Evolutionary conservation across 2,113 vertebrate genomes (phyloP), one percentile per base, ranked within the genome.

Genomic region (Melozone crissalis): DNA sequence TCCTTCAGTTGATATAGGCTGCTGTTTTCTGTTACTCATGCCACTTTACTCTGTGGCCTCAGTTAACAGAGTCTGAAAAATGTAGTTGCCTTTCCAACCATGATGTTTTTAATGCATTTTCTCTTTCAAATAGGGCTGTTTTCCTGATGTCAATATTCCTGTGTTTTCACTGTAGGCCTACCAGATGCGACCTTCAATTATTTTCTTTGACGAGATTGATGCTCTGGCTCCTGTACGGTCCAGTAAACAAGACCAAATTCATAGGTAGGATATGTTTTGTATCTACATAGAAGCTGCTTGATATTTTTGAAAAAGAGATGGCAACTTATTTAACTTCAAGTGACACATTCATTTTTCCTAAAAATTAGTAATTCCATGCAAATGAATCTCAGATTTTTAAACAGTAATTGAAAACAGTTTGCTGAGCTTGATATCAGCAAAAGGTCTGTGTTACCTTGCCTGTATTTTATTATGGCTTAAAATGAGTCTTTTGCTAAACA

Each of bases 201-300:
- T 99, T 96, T 99, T 99, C 97, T 99, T 99, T 94, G 99, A 99
- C 79, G 99, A 99, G 96, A 99, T 99, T 20, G 99, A 99, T 97
- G 99, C 98, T 75, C 97, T 99, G 67, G 99, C 99, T 95, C 99
- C 99, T 62, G 98, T 99, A 54, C 96, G 98, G 54, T 99, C 99
- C 51, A 98, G 98, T 67, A 98, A 99, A 35, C 99, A 99, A 96
- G 99, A 99, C 94, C 99, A 99, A 91, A 98, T 99, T 96, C 98
- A 99, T 94, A 99, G 99, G 99, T 99, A 96, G 96, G 72, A 52
- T 14, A 35, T 19, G 33, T 91, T 55, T 43, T 80, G 3, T 71
- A 7, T 43, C 31, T 66, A 6, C 13, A 4, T 12, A 74, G 30
- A 69, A 54, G 43, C 24, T 76, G 31, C n/a, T 66, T 44, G 31